A percentile compares a stretch with the other conserved stretches of the same genome.
Evolutionary conservation across 2,888 invertebrate genomes (phyloP).

Genomic region (Brachyopa scutellaris): DNA sequence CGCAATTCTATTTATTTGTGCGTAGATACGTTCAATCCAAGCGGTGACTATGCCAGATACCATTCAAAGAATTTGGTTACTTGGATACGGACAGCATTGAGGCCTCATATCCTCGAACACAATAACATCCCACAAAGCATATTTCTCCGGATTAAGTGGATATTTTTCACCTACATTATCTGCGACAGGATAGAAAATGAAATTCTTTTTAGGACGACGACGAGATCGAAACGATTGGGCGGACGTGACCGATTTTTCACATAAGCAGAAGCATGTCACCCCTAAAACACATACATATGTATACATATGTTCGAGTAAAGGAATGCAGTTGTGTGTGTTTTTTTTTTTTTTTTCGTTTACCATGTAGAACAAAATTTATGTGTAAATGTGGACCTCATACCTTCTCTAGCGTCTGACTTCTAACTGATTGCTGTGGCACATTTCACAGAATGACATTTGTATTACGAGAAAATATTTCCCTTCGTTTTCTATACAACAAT

Average conservation of each 20-base stretch:
- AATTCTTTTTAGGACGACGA: constrained; percentile 17
- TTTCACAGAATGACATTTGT: constrained; percentile 26
- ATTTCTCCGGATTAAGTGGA: constrained; percentile 19
- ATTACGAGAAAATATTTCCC: constrained; percentile 38
- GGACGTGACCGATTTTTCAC: constrained; percentile 51
- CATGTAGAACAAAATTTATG: too few species aligned
- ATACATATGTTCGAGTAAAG: not conserved
- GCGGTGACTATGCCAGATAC: too few species aligned
- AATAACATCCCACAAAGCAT: not conserved
- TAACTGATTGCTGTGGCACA: constrained; percentile 44
- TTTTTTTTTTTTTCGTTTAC: too few species aligned
- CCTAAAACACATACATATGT: not conserved
- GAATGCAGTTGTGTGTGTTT: constrained; percentile 10
- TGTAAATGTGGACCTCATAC: too few species aligned
- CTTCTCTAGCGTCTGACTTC: not conserved
- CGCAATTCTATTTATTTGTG: too few species aligned
- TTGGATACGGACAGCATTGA: too few species aligned
- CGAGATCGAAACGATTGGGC: constrained; percentile 40
- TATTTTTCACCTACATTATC: constrained; percentile 12
- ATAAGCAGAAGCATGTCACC: constrained; percentile 3
- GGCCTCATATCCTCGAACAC: not conserved
- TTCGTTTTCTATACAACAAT: not conserved
- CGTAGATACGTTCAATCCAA: too few species aligned
- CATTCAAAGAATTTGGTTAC: not conserved
- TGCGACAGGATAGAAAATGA: constrained; percentile 19